Base-by-base conservation (phyloP, 2,888 invertebrate genomes). In the Cryptus viduatorius region DNA sequence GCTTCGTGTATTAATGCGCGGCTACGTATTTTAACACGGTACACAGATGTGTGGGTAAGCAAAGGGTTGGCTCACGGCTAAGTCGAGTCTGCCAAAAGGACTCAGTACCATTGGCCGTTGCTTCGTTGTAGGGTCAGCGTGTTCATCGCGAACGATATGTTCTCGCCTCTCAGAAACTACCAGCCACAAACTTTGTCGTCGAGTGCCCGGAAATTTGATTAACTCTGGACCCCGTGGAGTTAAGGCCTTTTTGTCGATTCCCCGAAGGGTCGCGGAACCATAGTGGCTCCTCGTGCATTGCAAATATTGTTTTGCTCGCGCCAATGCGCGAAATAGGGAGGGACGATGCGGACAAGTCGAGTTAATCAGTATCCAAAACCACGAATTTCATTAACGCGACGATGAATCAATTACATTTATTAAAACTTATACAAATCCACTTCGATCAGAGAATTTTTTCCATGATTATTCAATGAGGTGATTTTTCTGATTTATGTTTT, bases 191-290 rank as follows among this genome's bases (percentile, higher is more conserved):
- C 64, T 69, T 77, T 14, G 48, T 56, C 65, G 75, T 79, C 83
- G 87, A 91, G 90, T 89, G 90, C 87, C 83, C 78, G 84, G 86
- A 90, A 90, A 91, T 91, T 91, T 88, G 90, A 91, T 91, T 91
- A 90, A 76, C 46, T 77, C 65, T 53, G 5, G 24, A 44, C 12
- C 53, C 44, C 46, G 44, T 59, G 50, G 71, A 56, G 16, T 56
- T 56, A 69, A 19, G 56, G 50, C 64, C 65, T 82, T 82, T 71
- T 71, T 67, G 81, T 16, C 48, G 69, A 44, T 64, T 50, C 50
- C 42, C 44, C 61, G 37, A 68, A 61, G 68, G 37, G 71, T 67
- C 46, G 61, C 14, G 4, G 10, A 61, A 68, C 59, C 68, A 46
- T 16, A 29, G 67, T 46, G 12, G 31, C 59, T 76, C 75, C 8